phyloP scores from a whole-genome alignment of 2,797 vertebrate genomes.

The Harpagifer antarcticus region DNA sequence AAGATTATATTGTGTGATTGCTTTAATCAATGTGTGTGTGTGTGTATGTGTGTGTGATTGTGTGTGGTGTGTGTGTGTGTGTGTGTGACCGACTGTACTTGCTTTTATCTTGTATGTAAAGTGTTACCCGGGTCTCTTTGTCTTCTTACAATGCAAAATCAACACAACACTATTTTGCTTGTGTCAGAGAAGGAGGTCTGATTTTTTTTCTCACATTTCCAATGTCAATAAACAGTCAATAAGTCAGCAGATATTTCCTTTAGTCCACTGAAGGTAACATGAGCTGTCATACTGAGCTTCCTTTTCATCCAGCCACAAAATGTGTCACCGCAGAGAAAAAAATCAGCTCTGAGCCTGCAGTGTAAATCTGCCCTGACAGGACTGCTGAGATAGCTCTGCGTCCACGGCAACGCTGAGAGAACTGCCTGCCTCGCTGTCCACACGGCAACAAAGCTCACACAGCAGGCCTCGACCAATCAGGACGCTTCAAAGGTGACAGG shows the following conservation, averaged over 20 bases:
- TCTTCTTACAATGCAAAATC: neutral
- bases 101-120: neutral
- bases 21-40: neutral
- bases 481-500: constrained; percentile 76
- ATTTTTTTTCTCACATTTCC: neutral
- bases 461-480: constrained; percentile 78
- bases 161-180: neutral
- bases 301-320: constrained; percentile 48
- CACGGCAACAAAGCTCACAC: constrained; percentile 81
- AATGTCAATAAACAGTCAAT: constrained; percentile 2
- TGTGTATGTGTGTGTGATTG: neutral
- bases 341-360: constrained; percentile 54
- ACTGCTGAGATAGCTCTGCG: constrained; percentile 81
- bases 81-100: neutral
- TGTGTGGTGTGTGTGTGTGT: no score
- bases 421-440: constrained; percentile 76
- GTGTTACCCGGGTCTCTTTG: neutral
- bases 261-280: constrained; percentile 20
- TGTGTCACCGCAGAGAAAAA: constrained; percentile 54
- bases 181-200: neutral
- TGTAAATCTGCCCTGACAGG: constrained; percentile 78
- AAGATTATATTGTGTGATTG: neutral
- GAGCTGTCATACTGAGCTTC: constrained; percentile 21
- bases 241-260: constrained; percentile 19
- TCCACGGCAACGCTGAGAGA: constrained; percentile 76